These are phyloP conservation scores for Amphimallon solstitiale DNA, from an alignment of 2,888 invertebrate genomes.

Conservation along the genomic window DNA sequence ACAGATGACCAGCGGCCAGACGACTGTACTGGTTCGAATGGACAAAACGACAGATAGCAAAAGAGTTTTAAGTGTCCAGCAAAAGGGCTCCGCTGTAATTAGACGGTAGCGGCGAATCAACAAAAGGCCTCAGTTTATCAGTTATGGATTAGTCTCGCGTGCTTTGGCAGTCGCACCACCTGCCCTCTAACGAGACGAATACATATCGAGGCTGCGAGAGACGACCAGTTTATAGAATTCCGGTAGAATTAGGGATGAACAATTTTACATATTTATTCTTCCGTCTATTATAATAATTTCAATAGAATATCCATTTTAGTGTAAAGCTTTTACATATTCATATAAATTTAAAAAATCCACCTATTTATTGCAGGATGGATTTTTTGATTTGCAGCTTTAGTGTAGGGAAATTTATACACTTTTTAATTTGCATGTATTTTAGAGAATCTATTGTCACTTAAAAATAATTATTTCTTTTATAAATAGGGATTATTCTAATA, in stretches of 20 bases:
- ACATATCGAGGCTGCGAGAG: slow-evolving; percentile 48
- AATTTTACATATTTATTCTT: slow-evolving; percentile 14
- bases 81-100: slow-evolving; percentile 43
- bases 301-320: neutral
- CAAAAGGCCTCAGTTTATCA: slow-evolving; percentile 52
- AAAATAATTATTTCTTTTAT: too few relatives aligned
- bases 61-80: slow-evolving; percentile 44
- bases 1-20: slow-evolving; percentile 36
- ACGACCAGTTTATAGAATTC: slow-evolving; percentile 34
- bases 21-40: neutral
- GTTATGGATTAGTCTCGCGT: slow-evolving; percentile 56
- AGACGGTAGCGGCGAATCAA: slow-evolving; percentile 46
- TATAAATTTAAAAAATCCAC: too few relatives aligned
- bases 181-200: slow-evolving; percentile 50
- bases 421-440: too few relatives aligned
- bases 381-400: too few relatives aligned
- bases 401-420: too few relatives aligned
- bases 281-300: slow-evolving; percentile 1
- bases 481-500: too few relatives aligned
- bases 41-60: slow-evolving; percentile 38
- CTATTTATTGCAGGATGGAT: too few relatives aligned
- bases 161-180: slow-evolving; percentile 52
- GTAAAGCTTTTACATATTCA: too few relatives aligned
- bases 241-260: slow-evolving; percentile 5
- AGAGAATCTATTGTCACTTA: too few relatives aligned